A percentile compares a stretch with the other conserved stretches of the same genome.
Evolutionary conservation across 2,113 vertebrate genomes (phyloP).

Genomic region (Pterophyllum scalare): DNA sequence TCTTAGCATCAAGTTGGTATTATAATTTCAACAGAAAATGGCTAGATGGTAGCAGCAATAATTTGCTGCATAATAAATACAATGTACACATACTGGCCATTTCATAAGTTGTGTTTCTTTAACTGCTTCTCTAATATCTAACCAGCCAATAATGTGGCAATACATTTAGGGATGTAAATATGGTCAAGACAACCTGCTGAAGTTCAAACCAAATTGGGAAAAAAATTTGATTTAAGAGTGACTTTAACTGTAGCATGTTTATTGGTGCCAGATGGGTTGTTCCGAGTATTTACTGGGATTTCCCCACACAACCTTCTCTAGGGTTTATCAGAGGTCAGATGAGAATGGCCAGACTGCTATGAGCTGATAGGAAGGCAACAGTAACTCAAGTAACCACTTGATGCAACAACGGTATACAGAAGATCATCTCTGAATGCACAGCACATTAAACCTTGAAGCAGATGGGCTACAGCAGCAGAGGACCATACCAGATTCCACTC

Average conservation of each 20-base stretch:
- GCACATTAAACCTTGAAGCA: background rate
- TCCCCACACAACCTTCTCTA: background rate
- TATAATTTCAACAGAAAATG: background rate
- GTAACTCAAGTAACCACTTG: background rate
- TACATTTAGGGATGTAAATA: too few relatives aligned
- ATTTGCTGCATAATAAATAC: background rate
- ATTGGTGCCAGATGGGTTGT: background rate
- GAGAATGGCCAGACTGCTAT: background rate
- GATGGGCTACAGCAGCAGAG: background rate
- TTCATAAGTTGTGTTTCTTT: background rate
- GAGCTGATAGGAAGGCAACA: background rate
- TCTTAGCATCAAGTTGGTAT: background rate
- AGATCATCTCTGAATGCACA: background rate
- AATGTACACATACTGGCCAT: background rate
- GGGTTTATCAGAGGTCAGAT: background rate
- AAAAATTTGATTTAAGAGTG: background rate
- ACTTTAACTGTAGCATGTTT: background rate
- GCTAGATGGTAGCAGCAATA: background rate
- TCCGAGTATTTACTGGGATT: background rate
- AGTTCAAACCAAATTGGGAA: background rate
- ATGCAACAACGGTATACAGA: slow-evolving; percentile 1
- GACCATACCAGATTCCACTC: background rate
- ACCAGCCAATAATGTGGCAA: background rate
- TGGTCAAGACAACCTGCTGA: background rate
- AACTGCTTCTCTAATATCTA: background rate